Conservation (phyloP, 1,140 invertebrate genomes). For the Drosophila azteca region DNA sequence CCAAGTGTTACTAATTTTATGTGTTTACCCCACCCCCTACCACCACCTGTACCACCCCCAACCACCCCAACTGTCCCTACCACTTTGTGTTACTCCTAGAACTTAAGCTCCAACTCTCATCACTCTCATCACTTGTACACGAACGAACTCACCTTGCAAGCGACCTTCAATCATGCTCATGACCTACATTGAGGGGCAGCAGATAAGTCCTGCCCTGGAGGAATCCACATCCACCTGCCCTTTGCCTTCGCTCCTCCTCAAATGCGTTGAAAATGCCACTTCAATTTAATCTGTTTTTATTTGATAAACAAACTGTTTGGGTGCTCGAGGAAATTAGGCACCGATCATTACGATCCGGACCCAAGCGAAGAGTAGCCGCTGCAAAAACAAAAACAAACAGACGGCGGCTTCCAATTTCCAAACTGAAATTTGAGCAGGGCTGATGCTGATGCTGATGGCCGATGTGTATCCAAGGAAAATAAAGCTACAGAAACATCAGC, state of each 20-base stretch:
- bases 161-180: slow-evolving; percentile 36
- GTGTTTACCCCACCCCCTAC: neutral
- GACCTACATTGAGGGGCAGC: slow-evolving; percentile 35
- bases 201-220: slow-evolving; percentile 12
- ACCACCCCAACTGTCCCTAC: slow-evolving; percentile 20
- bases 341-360: slow-evolving; percentile 35
- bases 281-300: slow-evolving; percentile 41
- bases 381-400: slow-evolving; percentile 40
- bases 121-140: neutral
- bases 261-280: slow-evolving; percentile 35
- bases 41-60: neutral
- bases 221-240: slow-evolving; percentile 13
- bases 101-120: neutral
- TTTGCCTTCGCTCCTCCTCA: slow-evolving; percentile 29
- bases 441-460: too few relatives aligned
- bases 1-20: slow-evolving; percentile 32
- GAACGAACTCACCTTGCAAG: neutral
- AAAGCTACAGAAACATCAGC: slow-evolving; percentile 23
- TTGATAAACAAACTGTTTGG: slow-evolving; percentile 48
- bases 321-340: slow-evolving; percentile 25
- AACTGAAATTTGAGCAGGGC: slow-evolving; percentile 57
- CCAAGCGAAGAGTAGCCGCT: slow-evolving; percentile 53
- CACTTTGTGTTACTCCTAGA: slow-evolving; percentile 17
- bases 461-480: slow-evolving; percentile 30
- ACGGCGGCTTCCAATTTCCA: slow-evolving; percentile 43